Evolutionary conservation across 30 jellyfish, hydroid and myxozoan genomes (phyloP).

Genomic region (Sanderia malayensis): DNA sequence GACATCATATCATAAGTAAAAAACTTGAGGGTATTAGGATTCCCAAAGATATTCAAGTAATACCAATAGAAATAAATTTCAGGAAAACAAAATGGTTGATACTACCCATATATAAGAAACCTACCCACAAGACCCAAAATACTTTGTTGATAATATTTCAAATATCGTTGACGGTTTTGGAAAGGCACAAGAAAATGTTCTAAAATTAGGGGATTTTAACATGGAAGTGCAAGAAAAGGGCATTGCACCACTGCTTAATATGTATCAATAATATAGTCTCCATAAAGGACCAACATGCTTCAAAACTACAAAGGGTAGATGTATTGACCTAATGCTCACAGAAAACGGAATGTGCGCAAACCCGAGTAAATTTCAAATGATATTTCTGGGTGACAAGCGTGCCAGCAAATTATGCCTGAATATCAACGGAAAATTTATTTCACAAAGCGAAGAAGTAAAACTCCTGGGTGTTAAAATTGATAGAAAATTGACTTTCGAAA

Average conservation of each 20-base stretch:
- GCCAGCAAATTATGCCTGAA: neutral
- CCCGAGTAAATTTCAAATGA: slow-evolving; percentile 10
- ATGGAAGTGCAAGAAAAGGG: neutral
- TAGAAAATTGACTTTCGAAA: neutral
- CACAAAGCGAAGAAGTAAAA: neutral
- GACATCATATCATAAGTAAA: no score
- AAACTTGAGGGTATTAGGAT: no score
- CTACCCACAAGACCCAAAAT: neutral
- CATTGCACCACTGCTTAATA: neutral
- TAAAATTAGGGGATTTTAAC: neutral
- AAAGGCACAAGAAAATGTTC: neutral
- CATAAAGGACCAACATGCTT: slow-evolving; percentile 24
- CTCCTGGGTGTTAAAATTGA: neutral
- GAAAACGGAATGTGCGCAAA: slow-evolving; percentile 10
- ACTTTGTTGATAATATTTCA: neutral
- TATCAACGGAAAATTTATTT: slow-evolving; percentile 3
- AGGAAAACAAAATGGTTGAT: neutral
- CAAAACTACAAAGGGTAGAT: slow-evolving; percentile 6
- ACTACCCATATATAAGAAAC: neutral
- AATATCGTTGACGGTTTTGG: neutral
- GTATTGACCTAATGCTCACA: slow-evolving; percentile 28
- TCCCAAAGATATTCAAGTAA: neutral
- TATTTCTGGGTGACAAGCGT: neutral
- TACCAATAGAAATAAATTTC: neutral
- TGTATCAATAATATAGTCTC: neutral